Evolutionary conservation across 2,113 vertebrate species (phyloP).

Genomic region (Prunella fulvescens): DNA sequence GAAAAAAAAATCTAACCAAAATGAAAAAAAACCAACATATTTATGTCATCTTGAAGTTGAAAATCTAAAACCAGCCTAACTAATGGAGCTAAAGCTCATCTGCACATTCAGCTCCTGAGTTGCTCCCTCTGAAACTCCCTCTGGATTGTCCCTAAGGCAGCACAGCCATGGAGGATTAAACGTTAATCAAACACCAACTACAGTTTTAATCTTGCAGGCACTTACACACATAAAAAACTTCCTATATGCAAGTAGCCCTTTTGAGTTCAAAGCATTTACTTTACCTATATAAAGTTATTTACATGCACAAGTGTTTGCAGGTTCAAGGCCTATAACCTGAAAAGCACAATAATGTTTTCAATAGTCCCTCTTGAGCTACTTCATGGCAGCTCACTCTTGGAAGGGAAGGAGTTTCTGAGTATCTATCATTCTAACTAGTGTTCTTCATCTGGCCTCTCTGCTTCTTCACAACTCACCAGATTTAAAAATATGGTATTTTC

Average conservation of each 20-base stretch:
- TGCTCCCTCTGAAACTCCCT: background rate
- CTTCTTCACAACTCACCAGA: background rate
- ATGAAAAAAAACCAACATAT: background rate
- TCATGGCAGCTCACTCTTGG: background rate
- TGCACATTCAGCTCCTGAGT: background rate
- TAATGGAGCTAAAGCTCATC: background rate
- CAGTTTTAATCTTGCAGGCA: constrained; percentile 5
- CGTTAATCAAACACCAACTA: background rate
- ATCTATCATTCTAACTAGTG: background rate
- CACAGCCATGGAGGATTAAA: background rate
- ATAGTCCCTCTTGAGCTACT: constrained; percentile 33
- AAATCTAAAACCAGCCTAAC: background rate
- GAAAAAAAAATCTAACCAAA: background rate
- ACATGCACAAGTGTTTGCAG: constrained; percentile 13
- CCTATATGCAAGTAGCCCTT: background rate
- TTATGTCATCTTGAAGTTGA: background rate
- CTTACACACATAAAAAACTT: background rate
- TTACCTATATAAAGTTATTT: constrained; percentile 32
- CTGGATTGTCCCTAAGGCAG: background rate
- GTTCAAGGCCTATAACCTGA: constrained; percentile 35
- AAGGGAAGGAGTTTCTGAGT: constrained; percentile 4
- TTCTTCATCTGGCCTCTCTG: constrained; percentile 4
- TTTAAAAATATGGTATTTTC: constrained; percentile 22
- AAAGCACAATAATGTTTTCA: constrained; percentile 20
- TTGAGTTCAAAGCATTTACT: constrained; percentile 11